These are phyloP conservation scores for Leptinotarsa tumamoca DNA, from an alignment of 2,888 invertebrate genomes.

Conservation along the genomic window DNA sequence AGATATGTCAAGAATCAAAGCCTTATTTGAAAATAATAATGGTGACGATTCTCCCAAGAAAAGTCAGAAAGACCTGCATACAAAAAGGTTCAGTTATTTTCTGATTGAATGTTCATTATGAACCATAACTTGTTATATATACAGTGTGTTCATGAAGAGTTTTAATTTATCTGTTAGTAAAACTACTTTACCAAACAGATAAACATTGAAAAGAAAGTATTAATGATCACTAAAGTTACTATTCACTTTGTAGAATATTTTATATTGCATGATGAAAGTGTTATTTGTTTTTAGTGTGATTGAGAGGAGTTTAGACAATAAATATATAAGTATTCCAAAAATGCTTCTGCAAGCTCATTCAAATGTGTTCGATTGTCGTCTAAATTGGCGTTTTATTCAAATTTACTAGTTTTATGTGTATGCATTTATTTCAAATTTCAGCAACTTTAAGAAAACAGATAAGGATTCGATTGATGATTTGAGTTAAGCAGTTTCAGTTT, in stretches of 20 bases:
- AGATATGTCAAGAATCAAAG: too few species aligned
- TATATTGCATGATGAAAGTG: neutral
- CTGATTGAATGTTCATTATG: too few species aligned
- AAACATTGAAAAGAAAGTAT: neutral
- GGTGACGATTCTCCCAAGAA: too few species aligned
- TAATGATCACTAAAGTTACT: conserved; percentile 4
- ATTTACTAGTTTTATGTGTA: neutral
- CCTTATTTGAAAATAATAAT: too few species aligned
- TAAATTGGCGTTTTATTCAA: neutral
- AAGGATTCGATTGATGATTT: neutral
- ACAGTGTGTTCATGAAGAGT: too few species aligned
- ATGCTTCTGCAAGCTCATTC: neutral
- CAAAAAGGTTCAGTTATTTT: too few species aligned
- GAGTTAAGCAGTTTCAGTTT: too few species aligned
- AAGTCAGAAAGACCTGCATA: too few species aligned
- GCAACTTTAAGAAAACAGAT: neutral
- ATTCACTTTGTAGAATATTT: conserved; percentile 2
- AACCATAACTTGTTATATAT: too few species aligned
- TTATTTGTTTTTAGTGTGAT: neutral
- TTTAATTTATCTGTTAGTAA: conserved; percentile 29
- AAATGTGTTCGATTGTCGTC: neutral
- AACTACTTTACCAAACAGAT: conserved; percentile 37
- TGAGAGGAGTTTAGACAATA: conserved; percentile 25
- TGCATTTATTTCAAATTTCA: neutral
- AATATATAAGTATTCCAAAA: neutral